phyloP scores from a whole-genome alignment of 1,140 invertebrate species.

The Heliconius hewitsoni region DNA sequence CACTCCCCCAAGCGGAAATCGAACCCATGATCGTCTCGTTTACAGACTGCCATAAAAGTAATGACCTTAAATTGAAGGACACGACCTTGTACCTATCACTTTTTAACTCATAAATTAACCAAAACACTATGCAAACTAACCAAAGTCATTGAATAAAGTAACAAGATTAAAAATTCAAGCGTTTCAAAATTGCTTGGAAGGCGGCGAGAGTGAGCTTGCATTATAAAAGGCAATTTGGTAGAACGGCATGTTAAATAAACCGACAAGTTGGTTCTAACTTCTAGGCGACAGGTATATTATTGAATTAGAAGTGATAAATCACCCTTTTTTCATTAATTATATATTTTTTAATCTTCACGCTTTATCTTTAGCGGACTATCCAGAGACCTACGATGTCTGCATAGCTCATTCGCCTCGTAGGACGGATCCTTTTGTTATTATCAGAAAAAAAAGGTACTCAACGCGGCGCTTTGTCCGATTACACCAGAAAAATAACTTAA shows the following conservation, averaged over 20 bases:
- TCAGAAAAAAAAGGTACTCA: no score
- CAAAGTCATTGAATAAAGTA: neutral
- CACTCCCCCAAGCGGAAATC: no score
- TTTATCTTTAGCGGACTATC: neutral
- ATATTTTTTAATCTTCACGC: neutral
- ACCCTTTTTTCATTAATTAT: neutral
- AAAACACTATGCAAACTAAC: neutral
- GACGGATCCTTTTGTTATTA: no score
- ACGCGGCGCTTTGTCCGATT: no score
- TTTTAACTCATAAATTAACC: neutral
- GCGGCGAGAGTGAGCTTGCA: slow-evolving; percentile 1
- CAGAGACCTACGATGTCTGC: neutral
- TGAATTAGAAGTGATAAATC: neutral
- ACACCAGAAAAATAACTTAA: no score
- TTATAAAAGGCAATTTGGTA: slow-evolving; percentile 1
- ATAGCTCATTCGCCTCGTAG: no score
- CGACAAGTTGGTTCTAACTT: neutral
- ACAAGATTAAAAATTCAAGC: neutral
- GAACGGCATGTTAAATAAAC: neutral
- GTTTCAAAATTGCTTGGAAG: neutral
- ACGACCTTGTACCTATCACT: no score
- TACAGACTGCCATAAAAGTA: no score
- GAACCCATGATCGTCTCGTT: no score
- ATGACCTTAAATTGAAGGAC: no score
- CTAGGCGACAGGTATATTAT: neutral